A percentile compares a stretch with the other conserved stretches of the same genome.
Conservation (phyloP, 2,113 vertebrate genomes). For the Lophochroa leadbeateri region DNA sequence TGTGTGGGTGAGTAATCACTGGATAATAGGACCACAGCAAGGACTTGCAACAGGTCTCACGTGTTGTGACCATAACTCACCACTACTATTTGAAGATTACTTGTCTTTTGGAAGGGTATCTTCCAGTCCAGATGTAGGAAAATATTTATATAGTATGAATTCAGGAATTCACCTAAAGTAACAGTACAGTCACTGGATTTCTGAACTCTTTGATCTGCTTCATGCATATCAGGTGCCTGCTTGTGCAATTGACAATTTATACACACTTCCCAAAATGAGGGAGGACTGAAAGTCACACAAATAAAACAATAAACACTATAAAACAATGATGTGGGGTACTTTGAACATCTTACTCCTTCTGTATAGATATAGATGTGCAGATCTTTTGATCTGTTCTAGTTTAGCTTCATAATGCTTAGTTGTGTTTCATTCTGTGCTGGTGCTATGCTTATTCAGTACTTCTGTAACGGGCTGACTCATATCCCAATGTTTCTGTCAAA, state of each 20-base stretch:
- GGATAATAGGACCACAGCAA: fast-evolving
- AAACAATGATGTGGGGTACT: neutral
- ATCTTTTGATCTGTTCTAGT: neutral
- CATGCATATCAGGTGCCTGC: neutral
- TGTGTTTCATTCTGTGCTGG: neutral
- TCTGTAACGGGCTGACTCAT: neutral
- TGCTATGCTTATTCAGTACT: neutral
- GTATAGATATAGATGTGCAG: neutral
- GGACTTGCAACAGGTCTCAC: fast-evolving
- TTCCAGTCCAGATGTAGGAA: neutral
- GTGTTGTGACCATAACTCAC: neutral
- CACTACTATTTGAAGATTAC: neutral
- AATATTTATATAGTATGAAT: neutral
- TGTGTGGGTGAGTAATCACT: neutral
- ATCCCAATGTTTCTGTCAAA: neutral
- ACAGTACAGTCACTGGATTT: neutral
- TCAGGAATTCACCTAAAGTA: neutral
- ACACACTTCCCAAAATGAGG: neutral
- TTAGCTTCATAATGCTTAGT: neutral
- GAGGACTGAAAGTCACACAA: neutral
- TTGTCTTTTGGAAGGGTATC: neutral
- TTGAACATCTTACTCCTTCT: neutral
- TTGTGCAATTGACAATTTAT: fast-evolving
- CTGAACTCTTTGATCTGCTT: neutral
- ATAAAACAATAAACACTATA: neutral